Evolutionary conservation across 2,113 vertebrate species (phyloP).

Genomic region (Motacilla alba): DNA sequence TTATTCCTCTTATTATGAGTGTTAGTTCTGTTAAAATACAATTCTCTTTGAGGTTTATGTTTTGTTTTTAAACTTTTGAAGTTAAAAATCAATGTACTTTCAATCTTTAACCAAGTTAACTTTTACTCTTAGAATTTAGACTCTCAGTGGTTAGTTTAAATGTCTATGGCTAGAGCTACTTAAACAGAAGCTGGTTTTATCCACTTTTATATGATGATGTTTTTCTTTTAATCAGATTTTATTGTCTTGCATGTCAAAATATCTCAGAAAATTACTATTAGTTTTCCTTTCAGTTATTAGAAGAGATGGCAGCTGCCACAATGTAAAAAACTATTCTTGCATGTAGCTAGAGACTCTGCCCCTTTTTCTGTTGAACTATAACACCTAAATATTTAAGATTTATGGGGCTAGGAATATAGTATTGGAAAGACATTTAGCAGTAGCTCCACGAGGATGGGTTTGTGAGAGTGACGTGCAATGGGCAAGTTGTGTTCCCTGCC

Average conservation of each 20-base stretch:
- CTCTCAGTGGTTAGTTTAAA: not conserved
- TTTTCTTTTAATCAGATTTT: not conserved
- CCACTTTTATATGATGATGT: not conserved
- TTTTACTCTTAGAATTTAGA: not conserved
- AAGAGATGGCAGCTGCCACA: not conserved
- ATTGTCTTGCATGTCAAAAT: not conserved
- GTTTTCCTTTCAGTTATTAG: not conserved
- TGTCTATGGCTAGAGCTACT: not conserved
- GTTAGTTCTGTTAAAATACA: not conserved
- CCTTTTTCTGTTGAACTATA: not conserved
- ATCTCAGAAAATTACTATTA: not conserved
- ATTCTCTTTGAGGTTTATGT: not conserved
- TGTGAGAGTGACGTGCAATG: not conserved
- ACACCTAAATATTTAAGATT: not conserved
- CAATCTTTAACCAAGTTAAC: not conserved
- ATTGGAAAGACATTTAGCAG: not conserved
- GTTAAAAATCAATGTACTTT: conserved; percentile 1
- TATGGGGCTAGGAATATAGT: not conserved
- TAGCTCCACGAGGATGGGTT: not conserved
- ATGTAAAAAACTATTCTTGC: not conserved
- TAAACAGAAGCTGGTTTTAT: not conserved
- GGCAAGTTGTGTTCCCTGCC: not conserved
- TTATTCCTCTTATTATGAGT: not conserved
- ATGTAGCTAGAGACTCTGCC: not conserved
- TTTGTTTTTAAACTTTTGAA: not conserved